phyloP scores from a whole-genome alignment of 2,113 vertebrate genomes.

The Antechinus stuartii region DNA sequence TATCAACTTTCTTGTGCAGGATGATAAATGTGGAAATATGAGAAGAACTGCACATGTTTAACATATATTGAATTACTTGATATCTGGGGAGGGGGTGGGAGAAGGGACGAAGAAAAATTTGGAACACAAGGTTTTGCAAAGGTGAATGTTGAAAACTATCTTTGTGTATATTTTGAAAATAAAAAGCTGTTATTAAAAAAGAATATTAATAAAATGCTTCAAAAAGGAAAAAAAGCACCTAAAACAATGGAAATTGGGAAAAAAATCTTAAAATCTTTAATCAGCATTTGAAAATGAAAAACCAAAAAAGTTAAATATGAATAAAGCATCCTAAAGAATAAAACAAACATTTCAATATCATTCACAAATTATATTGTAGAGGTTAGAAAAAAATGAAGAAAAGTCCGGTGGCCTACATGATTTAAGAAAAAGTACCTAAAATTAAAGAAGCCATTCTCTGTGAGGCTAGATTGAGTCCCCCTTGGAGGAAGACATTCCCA shows the following conservation, averaged over 20 bases:
- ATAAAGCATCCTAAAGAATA: background rate
- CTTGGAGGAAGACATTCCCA: background rate
- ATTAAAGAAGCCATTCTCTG: background rate
- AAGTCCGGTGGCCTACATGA: background rate
- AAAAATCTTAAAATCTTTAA: background rate
- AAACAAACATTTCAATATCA: background rate
- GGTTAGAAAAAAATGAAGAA: background rate
- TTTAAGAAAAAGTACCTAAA: background rate
- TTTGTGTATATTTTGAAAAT: too few species aligned
- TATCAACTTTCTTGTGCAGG: background rate
- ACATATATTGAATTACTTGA: too few species aligned
- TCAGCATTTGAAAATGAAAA: background rate
- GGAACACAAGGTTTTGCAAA: too few species aligned
- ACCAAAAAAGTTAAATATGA: background rate
- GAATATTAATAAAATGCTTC: background rate
- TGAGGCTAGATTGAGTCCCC: background rate
- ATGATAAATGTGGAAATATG: too few species aligned
- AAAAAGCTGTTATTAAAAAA: background rate
- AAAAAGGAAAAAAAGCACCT: background rate
- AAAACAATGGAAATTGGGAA: background rate
- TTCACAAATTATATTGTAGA: background rate
- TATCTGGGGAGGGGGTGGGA: too few species aligned
- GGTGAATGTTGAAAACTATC: too few species aligned
- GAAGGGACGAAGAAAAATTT: too few species aligned
- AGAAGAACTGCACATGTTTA: too few species aligned